Evolutionary conservation across 1,140 invertebrate species (phyloP).

Genomic region (Parapsyche elsis): DNA sequence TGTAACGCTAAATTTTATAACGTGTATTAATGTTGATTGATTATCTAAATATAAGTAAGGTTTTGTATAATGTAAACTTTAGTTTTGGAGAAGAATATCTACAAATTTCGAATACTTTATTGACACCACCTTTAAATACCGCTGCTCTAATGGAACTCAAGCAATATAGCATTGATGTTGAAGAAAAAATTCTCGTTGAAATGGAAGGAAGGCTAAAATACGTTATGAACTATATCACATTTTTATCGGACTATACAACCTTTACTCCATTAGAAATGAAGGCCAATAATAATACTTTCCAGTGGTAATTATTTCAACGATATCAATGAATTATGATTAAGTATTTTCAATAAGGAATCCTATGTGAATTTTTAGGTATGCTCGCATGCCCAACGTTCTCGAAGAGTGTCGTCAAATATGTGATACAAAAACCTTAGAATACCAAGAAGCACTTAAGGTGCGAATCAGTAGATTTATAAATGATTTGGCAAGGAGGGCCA

Average conservation of each 20-base stretch:
- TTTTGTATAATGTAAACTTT: constrained; percentile 25
- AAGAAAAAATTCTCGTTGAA: constrained; percentile 76
- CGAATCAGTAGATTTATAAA: constrained; percentile 79
- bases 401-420: constrained; percentile 84
- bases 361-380: constrained; percentile 66
- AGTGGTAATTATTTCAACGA: constrained; percentile 75
- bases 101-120: constrained; percentile 79
- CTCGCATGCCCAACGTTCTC: constrained; percentile 81
- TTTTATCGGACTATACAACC: constrained; percentile 80
- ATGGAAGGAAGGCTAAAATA: constrained; percentile 81
- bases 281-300: constrained; percentile 86
- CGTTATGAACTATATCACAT: constrained; percentile 76
- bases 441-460: constrained; percentile 76
- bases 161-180: constrained; percentile 79
- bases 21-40: no score
- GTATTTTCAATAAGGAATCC: no score
- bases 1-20: no score
- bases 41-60: not conserved
- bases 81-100: constrained; percentile 90
- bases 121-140: constrained; percentile 85
- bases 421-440: constrained; percentile 85
- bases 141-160: constrained; percentile 86
- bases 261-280: constrained; percentile 87
- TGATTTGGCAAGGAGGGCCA: constrained; percentile 83
- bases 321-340: no score